A percentile compares a stretch with the other conserved stretches of the same genome.
Evolutionary conservation across 2,888 invertebrate genomes (phyloP).

Genomic region (Nudaria mundana): DNA sequence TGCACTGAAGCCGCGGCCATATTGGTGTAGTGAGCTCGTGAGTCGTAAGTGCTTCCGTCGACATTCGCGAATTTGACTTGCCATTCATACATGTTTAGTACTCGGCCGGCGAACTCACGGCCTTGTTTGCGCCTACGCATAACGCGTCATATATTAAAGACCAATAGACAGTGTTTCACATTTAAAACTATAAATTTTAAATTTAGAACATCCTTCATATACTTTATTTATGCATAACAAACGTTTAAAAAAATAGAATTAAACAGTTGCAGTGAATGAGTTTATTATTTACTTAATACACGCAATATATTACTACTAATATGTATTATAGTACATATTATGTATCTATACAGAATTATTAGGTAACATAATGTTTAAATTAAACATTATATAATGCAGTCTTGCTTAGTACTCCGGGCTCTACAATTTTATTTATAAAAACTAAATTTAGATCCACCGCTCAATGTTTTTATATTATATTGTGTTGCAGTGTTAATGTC

Average conservation of each 20-base stretch:
- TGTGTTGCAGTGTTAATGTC: slow-evolving; percentile 19
- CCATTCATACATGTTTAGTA: slow-evolving; percentile 70
- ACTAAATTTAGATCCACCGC: neutral
- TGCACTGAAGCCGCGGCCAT: slow-evolving; percentile 31
- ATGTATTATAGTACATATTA: too few relatives aligned
- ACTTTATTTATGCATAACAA: slow-evolving; percentile 28
- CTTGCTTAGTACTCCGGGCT: neutral
- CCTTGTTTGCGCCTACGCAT: slow-evolving; percentile 68
- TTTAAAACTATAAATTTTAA: slow-evolving; percentile 45
- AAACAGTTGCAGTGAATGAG: too few relatives aligned
- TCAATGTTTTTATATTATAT: too few relatives aligned
- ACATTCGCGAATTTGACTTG: slow-evolving; percentile 55
- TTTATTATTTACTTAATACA: too few relatives aligned
- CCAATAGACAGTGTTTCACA: slow-evolving; percentile 43
- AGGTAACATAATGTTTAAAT: too few relatives aligned
- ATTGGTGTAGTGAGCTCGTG: slow-evolving; percentile 42
- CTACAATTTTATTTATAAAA: neutral
- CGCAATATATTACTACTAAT: too few relatives aligned
- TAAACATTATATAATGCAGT: neutral
- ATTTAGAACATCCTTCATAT: slow-evolving; percentile 51
- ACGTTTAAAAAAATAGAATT: neutral
- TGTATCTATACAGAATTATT: too few relatives aligned
- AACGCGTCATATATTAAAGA: slow-evolving; percentile 21
- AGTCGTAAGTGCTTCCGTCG: slow-evolving; percentile 62
- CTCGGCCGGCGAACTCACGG: slow-evolving; percentile 68